Evolutionary conservation across 2,797 vertebrate species (phyloP).

Genomic region (Adrianichthys oophorus): DNA sequence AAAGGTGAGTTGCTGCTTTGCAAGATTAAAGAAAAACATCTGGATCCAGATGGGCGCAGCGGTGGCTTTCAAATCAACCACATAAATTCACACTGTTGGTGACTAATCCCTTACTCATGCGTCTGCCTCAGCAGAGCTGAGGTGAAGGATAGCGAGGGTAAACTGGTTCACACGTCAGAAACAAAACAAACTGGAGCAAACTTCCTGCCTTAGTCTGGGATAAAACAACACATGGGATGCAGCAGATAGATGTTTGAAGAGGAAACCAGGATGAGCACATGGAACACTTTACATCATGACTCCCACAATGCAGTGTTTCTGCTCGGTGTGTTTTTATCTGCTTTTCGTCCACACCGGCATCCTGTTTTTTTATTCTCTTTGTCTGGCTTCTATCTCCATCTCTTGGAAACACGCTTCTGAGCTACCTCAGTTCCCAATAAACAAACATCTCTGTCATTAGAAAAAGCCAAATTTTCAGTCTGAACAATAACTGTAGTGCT

Average conservation of each 20-base stretch:
- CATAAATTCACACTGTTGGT: conserved; percentile 46
- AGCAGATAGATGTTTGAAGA: conserved; percentile 18
- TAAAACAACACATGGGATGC: conserved; percentile 17
- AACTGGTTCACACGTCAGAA: conserved; percentile 17
- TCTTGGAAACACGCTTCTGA: no score
- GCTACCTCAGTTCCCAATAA: no score
- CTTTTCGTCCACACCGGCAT: no score
- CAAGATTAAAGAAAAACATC: conserved; percentile 45
- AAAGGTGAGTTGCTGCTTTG: conserved; percentile 23
- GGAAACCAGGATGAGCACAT: conserved; percentile 36
- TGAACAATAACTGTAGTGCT: conserved; percentile 1
- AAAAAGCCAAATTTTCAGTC: neutral
- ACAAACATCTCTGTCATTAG: neutral
- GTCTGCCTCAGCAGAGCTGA: conserved; percentile 7
- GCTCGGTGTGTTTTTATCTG: neutral
- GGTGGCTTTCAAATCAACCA: conserved; percentile 39
- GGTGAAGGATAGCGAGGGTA: conserved; percentile 16
- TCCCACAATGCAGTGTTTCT: conserved; percentile 9
- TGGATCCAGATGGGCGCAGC: conserved; percentile 57
- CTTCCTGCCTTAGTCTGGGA: conserved; percentile 9
- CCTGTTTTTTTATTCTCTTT: no score
- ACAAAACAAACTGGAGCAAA: conserved; percentile 37
- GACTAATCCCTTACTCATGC: conserved; percentile 56
- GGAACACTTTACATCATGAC: conserved; percentile 43
- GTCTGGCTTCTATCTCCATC: no score